Base-by-base conservation (phyloP, 1,140 invertebrate genomes). In the Gryllus bimaculatus region DNA sequence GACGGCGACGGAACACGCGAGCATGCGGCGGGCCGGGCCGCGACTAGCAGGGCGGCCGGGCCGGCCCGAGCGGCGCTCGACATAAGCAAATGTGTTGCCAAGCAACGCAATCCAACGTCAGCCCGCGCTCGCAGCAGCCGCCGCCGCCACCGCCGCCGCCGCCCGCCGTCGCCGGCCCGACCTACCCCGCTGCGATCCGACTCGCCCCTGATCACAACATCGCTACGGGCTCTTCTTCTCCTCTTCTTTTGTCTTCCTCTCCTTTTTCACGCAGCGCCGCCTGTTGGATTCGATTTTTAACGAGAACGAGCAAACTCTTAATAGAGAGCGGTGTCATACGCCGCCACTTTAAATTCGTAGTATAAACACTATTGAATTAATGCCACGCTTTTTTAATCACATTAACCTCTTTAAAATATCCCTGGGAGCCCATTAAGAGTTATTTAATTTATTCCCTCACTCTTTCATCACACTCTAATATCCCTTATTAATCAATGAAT, bases 31-130 rank as follows among this genome's bases (percentile, higher is more conserved):
- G 76, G 21, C 76, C 76, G 76, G 18, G 18, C 54, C 54, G 76
- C 76, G 75, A 75, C 75, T 13, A 75, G 75, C n/a, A 47, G 10
- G n/a, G 21, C 75, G 7, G 21, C 13, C 10, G 75, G n/a, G 75
- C 75, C 10, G 75, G n/a, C 26, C 39, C 47, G 47, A 21, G 47
- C 48, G n/a, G 47, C 76, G 76, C 48, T 77, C 48, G 76, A 77
- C 76, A 77, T 47, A 77, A 76, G 75, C 75, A 76, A 77, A 77
- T 49, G 76, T 75, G 78, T 79, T 73, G 78, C 78, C 47, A 73
- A 48, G 78, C 78, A 79, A 79, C 78, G 48, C 73, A 47, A 78
- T n/a, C 66, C 66, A 79, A 79, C 78, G 78, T 79, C 78, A 79
- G 49, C 48, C 73, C 47, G 48, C 77, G 73, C 78, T 47, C 66